phyloP scores from a whole-genome alignment of 1,140 invertebrate genomes.

The Zaprionus davidi region DNA sequence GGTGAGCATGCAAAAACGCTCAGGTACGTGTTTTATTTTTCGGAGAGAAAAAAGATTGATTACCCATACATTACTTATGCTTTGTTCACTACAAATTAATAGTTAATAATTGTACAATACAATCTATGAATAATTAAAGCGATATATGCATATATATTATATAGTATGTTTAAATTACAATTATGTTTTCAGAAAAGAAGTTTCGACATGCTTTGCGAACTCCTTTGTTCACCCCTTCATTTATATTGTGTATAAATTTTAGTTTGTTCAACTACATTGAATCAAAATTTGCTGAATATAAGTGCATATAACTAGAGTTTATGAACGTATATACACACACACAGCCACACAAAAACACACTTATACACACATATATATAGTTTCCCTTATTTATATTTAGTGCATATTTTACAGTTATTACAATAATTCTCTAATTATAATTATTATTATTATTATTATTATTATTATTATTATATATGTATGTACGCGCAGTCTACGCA shows the following conservation, averaged over 20 bases:
- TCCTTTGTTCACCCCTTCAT: conserved; percentile 50
- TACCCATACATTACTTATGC: conserved; percentile 84
- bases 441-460: conserved; percentile 53
- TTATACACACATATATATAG: conserved; percentile 2
- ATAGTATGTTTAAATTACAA: conserved; percentile 29
- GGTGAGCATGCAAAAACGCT: conserved; percentile 75
- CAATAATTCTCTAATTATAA: conserved; percentile 49
- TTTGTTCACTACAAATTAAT: conserved; percentile 80
- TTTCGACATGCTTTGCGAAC: conserved; percentile 64
- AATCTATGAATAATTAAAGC: conserved; percentile 32
- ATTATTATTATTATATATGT: conserved; percentile 39
- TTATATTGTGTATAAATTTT: conserved; percentile 62
- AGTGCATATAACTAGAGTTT: conserved; percentile 73
- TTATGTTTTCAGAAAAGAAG: conserved; percentile 13
- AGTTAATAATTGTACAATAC: conserved; percentile 74
- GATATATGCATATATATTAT: conserved; percentile 53
- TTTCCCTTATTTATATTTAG: conserved; percentile 56
- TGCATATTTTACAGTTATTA: conserved; percentile 58
- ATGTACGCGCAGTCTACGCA: conserved; percentile 41
- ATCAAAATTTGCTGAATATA: conserved; percentile 83
- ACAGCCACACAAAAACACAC: not conserved
- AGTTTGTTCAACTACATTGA: conserved; percentile 68
- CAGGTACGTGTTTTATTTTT: conserved; percentile 84
- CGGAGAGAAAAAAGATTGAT: conserved; percentile 88
- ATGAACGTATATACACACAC: conserved; percentile 28